A percentile compares a stretch with the other conserved stretches of the same genome.
Evolutionary conservation across 2,797 vertebrate genomes (phyloP).

Genomic region (Tapirus indicus): DNA sequence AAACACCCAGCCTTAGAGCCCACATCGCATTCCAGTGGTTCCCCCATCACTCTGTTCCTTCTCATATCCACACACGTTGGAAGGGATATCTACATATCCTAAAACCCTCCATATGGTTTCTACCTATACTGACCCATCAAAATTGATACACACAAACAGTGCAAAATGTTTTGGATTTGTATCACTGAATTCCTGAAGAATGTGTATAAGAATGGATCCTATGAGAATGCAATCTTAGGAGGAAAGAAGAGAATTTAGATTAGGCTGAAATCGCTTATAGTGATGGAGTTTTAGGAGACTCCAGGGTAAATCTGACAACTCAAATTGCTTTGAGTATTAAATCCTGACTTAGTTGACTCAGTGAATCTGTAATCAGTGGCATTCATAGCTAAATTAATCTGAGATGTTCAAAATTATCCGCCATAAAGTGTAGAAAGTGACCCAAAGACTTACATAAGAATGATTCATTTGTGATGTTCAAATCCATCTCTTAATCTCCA

Average conservation of each 20-base stretch:
- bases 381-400: not conserved
- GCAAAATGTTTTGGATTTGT: not conserved
- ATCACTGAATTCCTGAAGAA: not conserved
- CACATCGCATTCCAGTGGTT: rapidly evolving
- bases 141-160: not conserved
- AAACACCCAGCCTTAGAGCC: not conserved
- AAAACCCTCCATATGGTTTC: not conserved
- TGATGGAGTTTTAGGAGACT: not conserved
- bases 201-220: not conserved
- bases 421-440: not conserved
- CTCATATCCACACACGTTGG: rapidly evolving
- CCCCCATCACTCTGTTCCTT: rapidly evolving
- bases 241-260: not conserved
- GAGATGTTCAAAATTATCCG: not conserved
- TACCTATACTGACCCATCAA: not conserved
- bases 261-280: not conserved
- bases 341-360: not conserved
- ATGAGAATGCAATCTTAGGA: not conserved
- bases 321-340: not conserved
- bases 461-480: not conserved
- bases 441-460: not conserved
- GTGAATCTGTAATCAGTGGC: not conserved
- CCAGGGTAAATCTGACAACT: not conserved
- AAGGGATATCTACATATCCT: not conserved
- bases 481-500: not conserved